Base-by-base conservation (phyloP, 2,113 vertebrate genomes). In the Rynchops niger region DNA sequence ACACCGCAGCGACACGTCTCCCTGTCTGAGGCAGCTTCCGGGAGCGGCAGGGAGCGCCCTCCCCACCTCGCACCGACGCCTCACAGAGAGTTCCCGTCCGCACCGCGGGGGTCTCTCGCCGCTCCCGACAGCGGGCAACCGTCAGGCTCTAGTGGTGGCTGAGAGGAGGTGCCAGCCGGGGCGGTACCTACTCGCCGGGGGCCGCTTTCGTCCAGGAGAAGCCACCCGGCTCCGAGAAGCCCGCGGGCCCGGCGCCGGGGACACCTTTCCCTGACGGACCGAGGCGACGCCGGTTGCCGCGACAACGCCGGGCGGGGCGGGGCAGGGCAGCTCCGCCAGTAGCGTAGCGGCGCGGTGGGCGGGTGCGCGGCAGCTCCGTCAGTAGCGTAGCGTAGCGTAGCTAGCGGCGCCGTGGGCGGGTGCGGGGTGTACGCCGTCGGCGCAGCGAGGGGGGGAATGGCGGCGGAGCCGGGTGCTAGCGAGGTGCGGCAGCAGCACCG, bases 401-500 rank as follows among this genome's bases (percentile, higher is more conserved):
- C 17, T 27, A 29, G 19, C 17, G 30, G 11, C 4, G 11, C 29
- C 4, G 15, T 3, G 21, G 47, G 47, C 3, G 8, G 16, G 47
- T 4, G 42, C 1, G 12, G 20, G 2, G 2, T 2, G 23, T 21
- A 9, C 42, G 36, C 12, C 2, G 49, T 6, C 0, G 7, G 49
- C 19, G 27, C 18, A 18, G 34, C 2, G 34, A 3, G 25, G 6
- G 6, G 4, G 29, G 8, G 4, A 4, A 97, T 97, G 94, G 76
- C 53, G 34, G 56, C 5, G 5, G 97, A 98, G 25, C 65, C 82
- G 2, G 95, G 95, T 15, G 98, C 96, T 1, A 97, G 84, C 4
- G 97, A 97, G 11, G 98, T 99, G 26, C 97, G 99, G 34, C 88
- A 17, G 16, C 98, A 98, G 84, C 99, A 99, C 90, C 91, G 73